phyloP scores from a whole-genome alignment of 1,140 invertebrate species.

The Aradophagus sp. region DNA sequence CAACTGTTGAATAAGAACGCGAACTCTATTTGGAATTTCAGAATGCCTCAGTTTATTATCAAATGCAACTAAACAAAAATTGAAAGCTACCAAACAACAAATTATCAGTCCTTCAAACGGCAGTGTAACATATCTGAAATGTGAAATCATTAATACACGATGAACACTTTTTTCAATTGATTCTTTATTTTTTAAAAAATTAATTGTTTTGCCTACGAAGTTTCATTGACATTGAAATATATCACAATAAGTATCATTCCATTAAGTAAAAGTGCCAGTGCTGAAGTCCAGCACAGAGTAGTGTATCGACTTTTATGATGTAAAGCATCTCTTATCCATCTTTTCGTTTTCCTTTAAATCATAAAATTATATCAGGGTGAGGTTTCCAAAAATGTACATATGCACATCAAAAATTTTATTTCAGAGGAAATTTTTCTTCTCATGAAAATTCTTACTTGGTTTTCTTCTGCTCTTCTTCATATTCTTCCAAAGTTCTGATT shows the following conservation, averaged over 20 bases:
- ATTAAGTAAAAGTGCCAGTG: slow-evolving; percentile 74
- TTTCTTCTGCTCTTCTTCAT: slow-evolving; percentile 64
- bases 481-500: slow-evolving; percentile 69
- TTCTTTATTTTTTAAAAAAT: neutral
- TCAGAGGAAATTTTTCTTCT: neutral
- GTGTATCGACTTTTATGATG: slow-evolving; percentile 79
- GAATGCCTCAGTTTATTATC: slow-evolving; percentile 81
- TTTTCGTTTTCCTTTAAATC: slow-evolving; percentile 70
- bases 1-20: slow-evolving; percentile 76
- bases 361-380: slow-evolving; percentile 25
- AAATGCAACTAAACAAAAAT: slow-evolving; percentile 78
- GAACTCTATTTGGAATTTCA: slow-evolving; percentile 79
- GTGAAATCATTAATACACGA: no score
- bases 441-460: slow-evolving; percentile 65
- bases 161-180: neutral
- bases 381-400: neutral
- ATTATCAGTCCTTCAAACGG: slow-evolving; percentile 53
- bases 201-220: slow-evolving; percentile 57
- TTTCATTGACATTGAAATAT: slow-evolving; percentile 66
- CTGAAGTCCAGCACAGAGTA: slow-evolving; percentile 80
- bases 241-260: slow-evolving; percentile 70
- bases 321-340: slow-evolving; percentile 76
- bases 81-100: slow-evolving; percentile 68
- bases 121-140: slow-evolving; percentile 59
- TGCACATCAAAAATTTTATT: neutral